Percentiles rank a stretch among this genome's conserved stretches.
These are phyloP conservation scores for Lucilia sericata DNA, from an alignment of 1,140 invertebrate genomes.

Conservation along the genomic window DNA sequence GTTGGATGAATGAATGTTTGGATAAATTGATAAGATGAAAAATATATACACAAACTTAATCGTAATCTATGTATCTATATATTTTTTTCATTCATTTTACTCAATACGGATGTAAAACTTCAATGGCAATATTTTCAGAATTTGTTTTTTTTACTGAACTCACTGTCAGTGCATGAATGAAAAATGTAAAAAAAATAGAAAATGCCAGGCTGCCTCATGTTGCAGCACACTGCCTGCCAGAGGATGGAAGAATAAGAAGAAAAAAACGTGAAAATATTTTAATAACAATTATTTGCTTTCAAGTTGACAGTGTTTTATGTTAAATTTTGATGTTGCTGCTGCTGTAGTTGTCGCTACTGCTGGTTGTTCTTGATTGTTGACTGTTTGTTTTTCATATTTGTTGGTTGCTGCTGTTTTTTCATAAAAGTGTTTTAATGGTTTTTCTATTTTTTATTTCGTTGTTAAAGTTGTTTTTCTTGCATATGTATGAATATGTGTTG, in stretches of 20 bases:
- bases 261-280: slow-evolving; percentile 5
- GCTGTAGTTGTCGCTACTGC: not conserved
- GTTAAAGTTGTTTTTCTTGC: no score
- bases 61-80: not conserved
- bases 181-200: not conserved
- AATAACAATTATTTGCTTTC: not conserved
- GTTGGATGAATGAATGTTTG: not conserved
- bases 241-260: not conserved
- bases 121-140: no score
- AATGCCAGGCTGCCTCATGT: not conserved
- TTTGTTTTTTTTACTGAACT: not conserved
- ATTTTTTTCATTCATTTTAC: not conserved
- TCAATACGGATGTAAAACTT: slow-evolving; percentile 3
- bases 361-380: not conserved
- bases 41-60: not conserved
- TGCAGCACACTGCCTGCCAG: not conserved
- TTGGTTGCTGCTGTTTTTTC: no score
- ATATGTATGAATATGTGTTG: not conserved
- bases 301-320: slow-evolving; percentile 4
- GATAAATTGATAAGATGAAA: slow-evolving; percentile 10
- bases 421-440: no score
- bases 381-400: not conserved
- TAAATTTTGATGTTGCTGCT: not conserved
- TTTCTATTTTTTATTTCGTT: no score
- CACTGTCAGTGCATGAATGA: not conserved